Percentiles rank a stretch among this genome's conserved stretches.
These are phyloP conservation scores for Cydia amplana DNA, from an alignment of 1,140 invertebrate species.

Conservation along the genomic window DNA sequence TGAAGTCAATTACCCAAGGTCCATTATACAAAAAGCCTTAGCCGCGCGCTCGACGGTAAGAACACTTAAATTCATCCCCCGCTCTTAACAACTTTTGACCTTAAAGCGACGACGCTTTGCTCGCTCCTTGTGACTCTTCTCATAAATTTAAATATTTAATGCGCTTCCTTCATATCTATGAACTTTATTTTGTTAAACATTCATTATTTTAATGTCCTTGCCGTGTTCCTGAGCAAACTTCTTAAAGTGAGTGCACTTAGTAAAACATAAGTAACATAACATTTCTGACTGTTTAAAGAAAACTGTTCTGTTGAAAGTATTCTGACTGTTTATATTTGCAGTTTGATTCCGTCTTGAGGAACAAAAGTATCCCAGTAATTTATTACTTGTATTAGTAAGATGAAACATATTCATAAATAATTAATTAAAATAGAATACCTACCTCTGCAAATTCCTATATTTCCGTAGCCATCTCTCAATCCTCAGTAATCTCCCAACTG, in stretches of 20 bases:
- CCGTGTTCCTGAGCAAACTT: neutral
- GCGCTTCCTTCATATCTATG: conserved; percentile 7
- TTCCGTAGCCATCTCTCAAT: too few species aligned
- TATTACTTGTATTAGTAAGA: too few species aligned
- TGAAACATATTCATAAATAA: too few species aligned
- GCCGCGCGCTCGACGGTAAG: conserved; percentile 14
- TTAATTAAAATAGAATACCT: too few species aligned
- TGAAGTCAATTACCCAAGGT: conserved; percentile 16
- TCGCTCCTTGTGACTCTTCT: conserved; percentile 1
- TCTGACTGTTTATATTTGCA: too few species aligned
- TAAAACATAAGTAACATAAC: neutral
- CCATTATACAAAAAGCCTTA: conserved; percentile 25
- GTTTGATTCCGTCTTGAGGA: too few species aligned
- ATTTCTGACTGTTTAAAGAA: too few species aligned
- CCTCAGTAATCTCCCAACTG: neutral
- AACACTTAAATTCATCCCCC: conserved; percentile 29
- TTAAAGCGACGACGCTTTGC: neutral
- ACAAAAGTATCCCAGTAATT: too few species aligned
- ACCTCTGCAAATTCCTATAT: too few species aligned
- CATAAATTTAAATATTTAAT: conserved; percentile 23
- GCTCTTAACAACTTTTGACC: conserved; percentile 28
- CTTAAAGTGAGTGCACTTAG: neutral
- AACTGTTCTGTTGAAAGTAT: too few species aligned
- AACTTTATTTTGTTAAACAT: conserved; percentile 19
- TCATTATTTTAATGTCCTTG: conserved; percentile 8